Evolutionary conservation across 1,140 invertebrate species (phyloP).

Genomic region (Drosophila nasuta): DNA sequence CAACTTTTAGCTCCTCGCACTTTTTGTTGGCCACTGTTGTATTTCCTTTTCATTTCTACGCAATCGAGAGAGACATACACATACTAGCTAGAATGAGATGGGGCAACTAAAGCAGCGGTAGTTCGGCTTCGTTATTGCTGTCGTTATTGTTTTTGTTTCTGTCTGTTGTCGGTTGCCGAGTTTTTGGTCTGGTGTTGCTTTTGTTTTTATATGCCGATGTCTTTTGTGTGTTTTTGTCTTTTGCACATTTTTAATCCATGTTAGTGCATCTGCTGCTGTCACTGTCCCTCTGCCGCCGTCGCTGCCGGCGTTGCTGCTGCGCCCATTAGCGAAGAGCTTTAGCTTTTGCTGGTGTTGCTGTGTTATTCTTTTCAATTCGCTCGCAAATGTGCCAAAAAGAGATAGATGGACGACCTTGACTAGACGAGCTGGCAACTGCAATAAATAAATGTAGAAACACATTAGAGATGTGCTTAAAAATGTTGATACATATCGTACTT

Average conservation of each 20-base stretch:
- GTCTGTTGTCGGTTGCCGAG: conserved; percentile 23
- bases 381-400: conserved; percentile 42
- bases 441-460: conserved; percentile 11
- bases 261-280: conserved; percentile 67
- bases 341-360: background rate
- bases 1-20: conserved; percentile 30
- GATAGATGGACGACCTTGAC: conserved; percentile 46
- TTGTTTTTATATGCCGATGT: conserved; percentile 27
- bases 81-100: background rate
- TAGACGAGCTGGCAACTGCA: conserved; percentile 15
- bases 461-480: conserved; percentile 7
- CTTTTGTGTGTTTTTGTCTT: conserved; percentile 47
- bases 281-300: conserved; percentile 17
- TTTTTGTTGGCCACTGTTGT: conserved; percentile 35
- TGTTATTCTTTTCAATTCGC: conserved; percentile 29
- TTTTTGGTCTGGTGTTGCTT: conserved; percentile 31
- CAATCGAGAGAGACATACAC: conserved; percentile 22
- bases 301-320: conserved; percentile 3
- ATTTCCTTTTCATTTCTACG: conserved; percentile 33
- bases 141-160: conserved; percentile 39
- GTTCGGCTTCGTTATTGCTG: conserved; percentile 19
- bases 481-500: conserved; percentile 3
- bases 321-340: conserved; percentile 39
- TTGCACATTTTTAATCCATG: conserved; percentile 58
- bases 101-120: conserved; percentile 22